phyloP scores from a whole-genome alignment of 2,797 vertebrate species.

The Gobio occitaniae region DNA sequence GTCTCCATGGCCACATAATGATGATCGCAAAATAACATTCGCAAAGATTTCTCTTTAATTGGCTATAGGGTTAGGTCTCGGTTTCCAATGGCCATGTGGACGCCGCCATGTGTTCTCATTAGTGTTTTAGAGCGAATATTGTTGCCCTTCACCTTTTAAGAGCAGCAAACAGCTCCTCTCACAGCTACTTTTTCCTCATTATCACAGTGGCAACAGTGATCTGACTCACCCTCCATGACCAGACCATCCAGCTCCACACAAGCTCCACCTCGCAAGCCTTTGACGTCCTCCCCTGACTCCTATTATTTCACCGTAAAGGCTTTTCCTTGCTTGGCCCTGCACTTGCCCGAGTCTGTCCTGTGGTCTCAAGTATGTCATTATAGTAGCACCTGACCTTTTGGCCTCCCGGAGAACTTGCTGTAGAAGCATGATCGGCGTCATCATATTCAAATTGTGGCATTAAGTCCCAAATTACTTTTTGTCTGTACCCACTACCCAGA shows the following conservation, averaged over 20 bases:
- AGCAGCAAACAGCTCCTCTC: constrained; percentile 52
- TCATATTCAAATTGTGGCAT: not conserved
- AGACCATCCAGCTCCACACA: constrained; percentile 25
- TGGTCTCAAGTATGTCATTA: constrained; percentile 25
- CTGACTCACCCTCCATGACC: constrained; percentile 55
- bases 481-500: not conserved
- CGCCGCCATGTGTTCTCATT: constrained; percentile 58
- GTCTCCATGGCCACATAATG: constrained; percentile 46
- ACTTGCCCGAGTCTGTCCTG: constrained; percentile 24
- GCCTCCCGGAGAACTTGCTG: constrained; percentile 4
- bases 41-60: constrained; percentile 53
- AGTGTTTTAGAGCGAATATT: constrained; percentile 52
- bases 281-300: constrained; percentile 40
- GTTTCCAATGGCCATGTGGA: constrained; percentile 7
- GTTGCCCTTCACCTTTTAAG: constrained; percentile 54
- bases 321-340: constrained; percentile 23
- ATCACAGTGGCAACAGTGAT: constrained; percentile 55
- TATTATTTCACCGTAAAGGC: constrained; percentile 43
- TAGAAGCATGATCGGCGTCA: not conserved
- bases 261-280: constrained; percentile 39
- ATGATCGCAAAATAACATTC: constrained; percentile 19
- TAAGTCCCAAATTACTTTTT: constrained; percentile 10
- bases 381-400: constrained; percentile 42
- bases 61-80: constrained; percentile 21
- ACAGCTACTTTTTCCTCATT: constrained; percentile 61